phyloP scores from a whole-genome alignment of 2,113 vertebrate genomes.

The Indicator maculatus region DNA sequence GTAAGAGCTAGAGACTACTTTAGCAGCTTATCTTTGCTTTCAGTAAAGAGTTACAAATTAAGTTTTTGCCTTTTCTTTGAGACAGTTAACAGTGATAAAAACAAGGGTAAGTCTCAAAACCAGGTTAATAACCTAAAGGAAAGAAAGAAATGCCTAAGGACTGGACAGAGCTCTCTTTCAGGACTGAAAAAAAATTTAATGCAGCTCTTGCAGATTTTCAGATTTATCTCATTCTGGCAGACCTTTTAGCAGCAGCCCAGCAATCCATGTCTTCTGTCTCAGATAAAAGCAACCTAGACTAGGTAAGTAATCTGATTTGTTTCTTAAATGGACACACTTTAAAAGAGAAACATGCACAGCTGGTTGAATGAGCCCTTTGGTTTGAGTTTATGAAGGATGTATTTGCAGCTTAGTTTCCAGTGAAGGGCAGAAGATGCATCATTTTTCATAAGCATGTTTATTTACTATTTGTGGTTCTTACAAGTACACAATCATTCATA shows the following conservation, averaged over 20 bases:
- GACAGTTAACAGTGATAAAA: background rate
- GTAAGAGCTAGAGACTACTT: background rate
- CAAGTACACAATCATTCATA: background rate
- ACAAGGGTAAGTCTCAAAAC: background rate
- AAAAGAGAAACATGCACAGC: background rate
- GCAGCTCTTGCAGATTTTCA: background rate
- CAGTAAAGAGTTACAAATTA: background rate
- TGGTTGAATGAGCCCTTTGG: background rate
- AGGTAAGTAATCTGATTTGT: background rate
- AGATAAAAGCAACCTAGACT: background rate
- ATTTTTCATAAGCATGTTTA: background rate
- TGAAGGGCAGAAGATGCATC: background rate
- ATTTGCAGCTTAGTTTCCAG: background rate
- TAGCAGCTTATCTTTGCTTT: background rate
- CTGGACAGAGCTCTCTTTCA: background rate
- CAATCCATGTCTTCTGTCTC: background rate
- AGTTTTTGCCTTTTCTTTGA: background rate
- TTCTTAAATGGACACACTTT: background rate
- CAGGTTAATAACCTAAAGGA: background rate
- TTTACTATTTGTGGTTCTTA: constrained; percentile 3
- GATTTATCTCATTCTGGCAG: background rate
- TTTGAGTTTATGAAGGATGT: background rate
- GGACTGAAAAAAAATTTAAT: background rate
- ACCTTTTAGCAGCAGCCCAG: background rate
- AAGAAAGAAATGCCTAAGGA: background rate